phyloP scores from a whole-genome alignment of 2,888 invertebrate genomes.

The Norana najaformis region DNA sequence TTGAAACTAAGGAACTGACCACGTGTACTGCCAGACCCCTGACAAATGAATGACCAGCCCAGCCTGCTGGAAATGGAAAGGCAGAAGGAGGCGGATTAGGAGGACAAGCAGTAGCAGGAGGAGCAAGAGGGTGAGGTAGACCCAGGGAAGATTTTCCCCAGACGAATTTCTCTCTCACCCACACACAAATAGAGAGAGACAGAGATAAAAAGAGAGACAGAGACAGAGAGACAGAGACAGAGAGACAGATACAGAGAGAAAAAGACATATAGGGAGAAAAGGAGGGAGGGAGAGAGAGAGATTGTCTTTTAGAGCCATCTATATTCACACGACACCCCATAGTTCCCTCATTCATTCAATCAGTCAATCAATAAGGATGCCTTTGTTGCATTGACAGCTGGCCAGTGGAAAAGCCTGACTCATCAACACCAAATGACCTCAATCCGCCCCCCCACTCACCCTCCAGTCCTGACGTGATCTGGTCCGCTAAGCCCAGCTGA shows the following conservation, averaged over 20 bases:
- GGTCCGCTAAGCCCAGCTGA: neutral
- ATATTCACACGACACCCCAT: neutral
- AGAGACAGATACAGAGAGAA: no score
- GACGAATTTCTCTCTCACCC: neutral
- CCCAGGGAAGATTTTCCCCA: neutral
- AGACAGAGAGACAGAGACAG: no score
- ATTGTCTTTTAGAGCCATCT: no score
- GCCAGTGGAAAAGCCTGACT: neutral
- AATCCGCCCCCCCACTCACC: neutral
- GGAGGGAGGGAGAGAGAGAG: no score
- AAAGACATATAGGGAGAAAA: no score
- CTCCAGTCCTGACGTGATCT: neutral
- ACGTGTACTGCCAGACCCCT: neutral
- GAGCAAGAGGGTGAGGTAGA: neutral
- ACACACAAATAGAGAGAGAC: no score
- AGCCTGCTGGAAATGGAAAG: neutral
- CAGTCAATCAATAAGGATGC: neutral
- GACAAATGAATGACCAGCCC: neutral
- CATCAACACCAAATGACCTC: conserved; percentile 1
- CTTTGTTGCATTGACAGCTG: neutral
- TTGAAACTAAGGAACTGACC: neutral
- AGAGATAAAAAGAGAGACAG: no score
- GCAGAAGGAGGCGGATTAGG: no score
- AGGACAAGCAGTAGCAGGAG: no score
- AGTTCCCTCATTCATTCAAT: neutral